Evolutionary conservation across 2,888 invertebrate species (phyloP).

Genomic region (Hirtodrosophila confusa): DNA sequence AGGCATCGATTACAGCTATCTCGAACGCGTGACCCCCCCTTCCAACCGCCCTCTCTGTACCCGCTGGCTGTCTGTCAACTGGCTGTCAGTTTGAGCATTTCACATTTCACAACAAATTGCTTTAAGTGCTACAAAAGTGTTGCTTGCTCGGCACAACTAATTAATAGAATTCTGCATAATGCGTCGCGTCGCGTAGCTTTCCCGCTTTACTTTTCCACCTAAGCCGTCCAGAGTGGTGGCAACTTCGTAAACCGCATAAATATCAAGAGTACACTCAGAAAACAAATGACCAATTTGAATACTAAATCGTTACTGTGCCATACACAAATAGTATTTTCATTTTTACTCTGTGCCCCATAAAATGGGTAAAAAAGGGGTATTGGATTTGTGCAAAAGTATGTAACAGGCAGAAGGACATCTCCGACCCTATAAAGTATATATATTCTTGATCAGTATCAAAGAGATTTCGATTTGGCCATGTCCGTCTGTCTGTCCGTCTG

Average conservation of each 20-base stretch:
- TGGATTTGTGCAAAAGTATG: no score
- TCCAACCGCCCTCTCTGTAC: no score
- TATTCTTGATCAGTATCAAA: no score
- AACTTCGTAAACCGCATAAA: constrained; percentile 7
- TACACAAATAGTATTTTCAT: no score
- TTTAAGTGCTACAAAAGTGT: constrained; percentile 71
- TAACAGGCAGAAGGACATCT: no score
- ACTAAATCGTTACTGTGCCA: no score
- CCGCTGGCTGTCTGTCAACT: constrained; percentile 48
- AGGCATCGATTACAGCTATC: constrained; percentile 43
- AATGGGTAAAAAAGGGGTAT: no score
- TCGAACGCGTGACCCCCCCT: neutral
- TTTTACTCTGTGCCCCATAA: no score
- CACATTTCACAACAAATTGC: constrained; percentile 56
- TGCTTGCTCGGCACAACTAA: constrained; percentile 60
- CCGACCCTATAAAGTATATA: no score
- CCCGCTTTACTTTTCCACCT: constrained; percentile 2
- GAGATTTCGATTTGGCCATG: no score
- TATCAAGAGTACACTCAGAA: neutral
- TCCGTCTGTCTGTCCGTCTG: no score
- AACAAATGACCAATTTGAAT: no score
- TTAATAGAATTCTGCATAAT: constrained; percentile 51
- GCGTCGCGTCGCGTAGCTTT: neutral
- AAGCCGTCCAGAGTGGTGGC: constrained; percentile 14
- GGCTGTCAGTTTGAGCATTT: constrained; percentile 60